These are phyloP conservation scores for Dimorphilus gyrociliatus DNA, from an alignment of 2,888 invertebrate genomes.

Conservation along the genomic window DNA sequence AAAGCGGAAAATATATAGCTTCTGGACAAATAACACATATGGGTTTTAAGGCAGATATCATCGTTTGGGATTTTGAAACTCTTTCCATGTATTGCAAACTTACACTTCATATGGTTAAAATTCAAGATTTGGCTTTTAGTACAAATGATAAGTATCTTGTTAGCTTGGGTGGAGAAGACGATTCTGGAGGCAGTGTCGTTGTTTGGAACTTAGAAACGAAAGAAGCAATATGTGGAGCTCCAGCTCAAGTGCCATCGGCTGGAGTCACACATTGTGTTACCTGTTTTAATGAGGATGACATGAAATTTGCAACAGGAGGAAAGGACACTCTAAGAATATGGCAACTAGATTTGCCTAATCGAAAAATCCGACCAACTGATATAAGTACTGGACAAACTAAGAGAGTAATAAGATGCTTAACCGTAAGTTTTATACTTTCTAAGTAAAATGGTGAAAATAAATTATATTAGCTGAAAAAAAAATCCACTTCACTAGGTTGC, in stretches of 20 bases:
- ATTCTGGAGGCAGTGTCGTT: constrained; percentile 64
- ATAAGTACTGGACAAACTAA: constrained; percentile 62
- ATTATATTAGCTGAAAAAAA: no score
- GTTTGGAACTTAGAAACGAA: constrained; percentile 58
- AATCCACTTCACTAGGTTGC: no score
- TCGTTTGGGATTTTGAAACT: constrained; percentile 66
- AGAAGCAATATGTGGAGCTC: constrained; percentile 46
- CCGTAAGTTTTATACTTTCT: constrained; percentile 30
- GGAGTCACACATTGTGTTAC: constrained; percentile 51
- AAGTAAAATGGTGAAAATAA: no score
- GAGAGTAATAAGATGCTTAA: constrained; percentile 56
- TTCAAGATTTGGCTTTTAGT: constrained; percentile 68
- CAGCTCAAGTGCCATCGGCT: constrained; percentile 50
- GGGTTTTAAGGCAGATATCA: constrained; percentile 68
- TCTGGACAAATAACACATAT: constrained; percentile 79
- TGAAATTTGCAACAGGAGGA: constrained; percentile 38
- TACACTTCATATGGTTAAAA: constrained; percentile 69
- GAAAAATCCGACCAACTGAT: constrained; percentile 53
- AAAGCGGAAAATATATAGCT: constrained; percentile 57
- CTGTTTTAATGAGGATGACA: constrained; percentile 27
- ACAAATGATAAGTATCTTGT: constrained; percentile 62
- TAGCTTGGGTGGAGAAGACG: constrained; percentile 74
- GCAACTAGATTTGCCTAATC: constrained; percentile 44
- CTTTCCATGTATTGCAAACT: constrained; percentile 50
- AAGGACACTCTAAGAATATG: constrained; percentile 37